Base-by-base conservation (phyloP, 2,888 invertebrate genomes). In the Adela reaumurella region DNA sequence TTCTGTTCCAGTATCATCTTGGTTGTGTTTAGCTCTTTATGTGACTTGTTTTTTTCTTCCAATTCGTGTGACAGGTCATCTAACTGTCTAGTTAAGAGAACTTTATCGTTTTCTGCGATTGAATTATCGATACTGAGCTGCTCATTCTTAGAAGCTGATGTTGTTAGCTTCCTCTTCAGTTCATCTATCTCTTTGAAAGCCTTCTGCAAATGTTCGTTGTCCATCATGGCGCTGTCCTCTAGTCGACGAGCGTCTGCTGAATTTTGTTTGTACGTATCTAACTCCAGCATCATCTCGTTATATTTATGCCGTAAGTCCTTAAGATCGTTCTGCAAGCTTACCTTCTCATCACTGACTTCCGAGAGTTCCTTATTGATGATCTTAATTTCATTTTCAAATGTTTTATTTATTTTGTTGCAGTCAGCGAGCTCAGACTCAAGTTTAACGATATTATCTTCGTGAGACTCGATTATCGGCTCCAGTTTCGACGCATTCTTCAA, bases 401-500 rank as follows among this genome's bases (percentile, higher is more conserved):
- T 78, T 55, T 80, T 78, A 57, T 84, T 85, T n/a, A 81, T 66
- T 55, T 67, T 79, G 53, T 70, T 81, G 44, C 77, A 80, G 58
- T 84, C 83, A 46, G 88, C 89, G 45, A 88, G 61, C 63, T 88
- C 86, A 1, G 76, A 70, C 67, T 88, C 88, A 56, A 88, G 62
- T 56, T 84, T 79, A 0, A 80, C 70, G 52, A 87, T 67, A 54
- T 84, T 86, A 57, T 88, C 88, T 69, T 88, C 88, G 58, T 88
- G 87, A 1, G 85, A 82, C 70, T 89, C 88, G 46, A 84, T 83
- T 47, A 89, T 88, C 1, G 88, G 87, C 63, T 88, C 84, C 55
- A 88, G 65, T 56, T 85, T 85, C n/a, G 81, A 79, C n/a, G 74
- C 71, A 59, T 79, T 83, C 59, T 87, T 87, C 47, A 82, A 77